phyloP scores from a whole-genome alignment of 1,140 invertebrate species.

The Coelopa frigida region DNA sequence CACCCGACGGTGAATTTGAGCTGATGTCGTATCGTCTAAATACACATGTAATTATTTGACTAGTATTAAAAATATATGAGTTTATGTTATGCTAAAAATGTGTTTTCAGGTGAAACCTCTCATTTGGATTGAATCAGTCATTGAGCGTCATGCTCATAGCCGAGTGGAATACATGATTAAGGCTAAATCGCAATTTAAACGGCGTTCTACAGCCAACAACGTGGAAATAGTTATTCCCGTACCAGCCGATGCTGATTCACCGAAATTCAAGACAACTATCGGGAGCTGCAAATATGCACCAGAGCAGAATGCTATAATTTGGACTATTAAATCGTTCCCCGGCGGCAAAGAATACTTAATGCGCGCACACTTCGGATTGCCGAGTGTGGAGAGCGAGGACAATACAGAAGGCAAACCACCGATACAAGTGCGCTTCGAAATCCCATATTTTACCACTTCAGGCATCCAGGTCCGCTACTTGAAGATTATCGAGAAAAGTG shows the following conservation, averaged over 20 bases:
- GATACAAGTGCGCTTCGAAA: slow-evolving; percentile 99
- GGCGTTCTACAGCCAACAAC: slow-evolving; percentile 96
- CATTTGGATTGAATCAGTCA: slow-evolving; percentile 99
- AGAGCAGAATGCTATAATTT: slow-evolving; percentile 95
- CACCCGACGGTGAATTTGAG: slow-evolving; percentile 99
- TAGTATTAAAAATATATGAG: not conserved
- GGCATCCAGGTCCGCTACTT: slow-evolving; percentile 97
- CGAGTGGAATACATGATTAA: slow-evolving; percentile 99
- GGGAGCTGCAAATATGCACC: slow-evolving; percentile 97
- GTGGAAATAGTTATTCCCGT: slow-evolving; percentile 99
- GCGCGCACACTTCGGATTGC: slow-evolving; percentile 98
- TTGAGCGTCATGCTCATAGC: slow-evolving; percentile 96
- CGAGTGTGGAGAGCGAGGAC: slow-evolving; percentile 93
- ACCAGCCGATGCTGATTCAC: slow-evolving; percentile 95
- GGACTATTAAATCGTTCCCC: slow-evolving; percentile 99
- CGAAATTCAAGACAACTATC: slow-evolving; percentile 98
- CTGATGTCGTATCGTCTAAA: slow-evolving; percentile 99
- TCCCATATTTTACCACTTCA: slow-evolving; percentile 99
- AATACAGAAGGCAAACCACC: slow-evolving; percentile 89
- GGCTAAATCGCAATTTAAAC: slow-evolving; percentile 98
- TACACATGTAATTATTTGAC: slow-evolving; percentile 69
- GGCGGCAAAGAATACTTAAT: slow-evolving; percentile 99
- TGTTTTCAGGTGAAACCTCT: slow-evolving; percentile 77
- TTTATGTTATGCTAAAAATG: not conserved
- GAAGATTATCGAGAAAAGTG: slow-evolving; percentile 99